Evolutionary conservation across 2,888 invertebrate genomes (phyloP).

Genomic region (Hylaea fasciaria): DNA sequence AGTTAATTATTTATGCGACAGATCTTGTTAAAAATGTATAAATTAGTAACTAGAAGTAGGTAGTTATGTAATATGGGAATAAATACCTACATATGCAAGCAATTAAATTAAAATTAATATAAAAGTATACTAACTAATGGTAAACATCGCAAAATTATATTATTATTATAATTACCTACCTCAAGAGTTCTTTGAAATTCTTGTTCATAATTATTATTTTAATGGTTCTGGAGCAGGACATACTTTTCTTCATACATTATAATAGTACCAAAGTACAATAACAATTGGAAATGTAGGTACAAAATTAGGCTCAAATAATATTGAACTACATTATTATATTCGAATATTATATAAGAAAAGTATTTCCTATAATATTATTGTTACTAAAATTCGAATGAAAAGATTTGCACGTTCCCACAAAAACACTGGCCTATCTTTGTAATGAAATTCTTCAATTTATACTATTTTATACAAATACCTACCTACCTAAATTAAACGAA

Average conservation of each 20-base stretch:
- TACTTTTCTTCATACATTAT: too few relatives aligned
- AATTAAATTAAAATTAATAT: slow-evolving; percentile 5
- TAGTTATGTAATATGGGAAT: not conserved
- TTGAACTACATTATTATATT: too few relatives aligned
- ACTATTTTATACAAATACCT: not conserved
- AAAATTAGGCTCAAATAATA: too few relatives aligned
- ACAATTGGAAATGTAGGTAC: too few relatives aligned
- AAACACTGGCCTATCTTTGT: slow-evolving; percentile 22
- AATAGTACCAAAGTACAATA: too few relatives aligned
- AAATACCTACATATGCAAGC: not conserved
- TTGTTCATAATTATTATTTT: not conserved
- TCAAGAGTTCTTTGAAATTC: slow-evolving; percentile 1
- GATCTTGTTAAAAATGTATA: slow-evolving; percentile 58
- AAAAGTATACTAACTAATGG: slow-evolving; percentile 64
- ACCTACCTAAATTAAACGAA: not conserved
- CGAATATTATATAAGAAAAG: too few relatives aligned
- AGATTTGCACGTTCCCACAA: slow-evolving; percentile 23
- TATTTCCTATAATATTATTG: too few relatives aligned
- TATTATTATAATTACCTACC: too few relatives aligned
- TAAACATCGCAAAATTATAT: slow-evolving; percentile 64
- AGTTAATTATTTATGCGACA: slow-evolving; percentile 66
- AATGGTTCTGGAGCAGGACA: too few relatives aligned
- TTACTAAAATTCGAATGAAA: not conserved
- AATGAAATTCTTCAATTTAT: slow-evolving; percentile 7
- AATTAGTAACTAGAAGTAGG: slow-evolving; percentile 11